Percentiles rank a stretch among this genome's conserved stretches.
phyloP scores from a whole-genome alignment of 2,888 invertebrate species.

The Drosophila macrospina region DNA sequence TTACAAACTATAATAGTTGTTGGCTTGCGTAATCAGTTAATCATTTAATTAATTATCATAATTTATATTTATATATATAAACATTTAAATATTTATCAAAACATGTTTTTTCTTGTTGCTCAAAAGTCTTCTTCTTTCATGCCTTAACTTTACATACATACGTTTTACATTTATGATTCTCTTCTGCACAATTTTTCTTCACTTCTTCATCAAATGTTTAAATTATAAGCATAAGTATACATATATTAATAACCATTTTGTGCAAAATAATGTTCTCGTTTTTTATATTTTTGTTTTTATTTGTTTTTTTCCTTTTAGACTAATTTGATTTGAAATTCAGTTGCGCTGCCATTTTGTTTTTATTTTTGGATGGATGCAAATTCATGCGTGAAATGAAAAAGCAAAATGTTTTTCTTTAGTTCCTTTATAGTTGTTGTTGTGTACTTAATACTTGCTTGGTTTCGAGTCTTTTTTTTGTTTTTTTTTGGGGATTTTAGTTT shows the following conservation, averaged over 20 bases:
- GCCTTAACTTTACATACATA: conserved; percentile 75
- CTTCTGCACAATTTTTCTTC: conserved; percentile 41
- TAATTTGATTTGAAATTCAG: conserved; percentile 79
- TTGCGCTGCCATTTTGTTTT: conserved; percentile 71
- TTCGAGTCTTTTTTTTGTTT: conserved; percentile 84
- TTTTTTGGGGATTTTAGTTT: conserved; percentile 79
- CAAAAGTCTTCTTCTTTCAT: conserved; percentile 74
- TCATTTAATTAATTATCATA: conserved; percentile 66
- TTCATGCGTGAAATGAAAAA: conserved; percentile 68
- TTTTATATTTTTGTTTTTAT: conserved; percentile 1
- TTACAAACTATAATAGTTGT: conserved; percentile 81
- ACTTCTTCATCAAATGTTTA: conserved; percentile 41
- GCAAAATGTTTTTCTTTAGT: conserved; percentile 62
- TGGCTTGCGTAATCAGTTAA: conserved; percentile 77
- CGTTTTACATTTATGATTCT: conserved; percentile 71
- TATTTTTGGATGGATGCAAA: conserved; percentile 78
- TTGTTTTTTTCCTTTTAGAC: conserved; percentile 55
- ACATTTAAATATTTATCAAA: conserved; percentile 82
- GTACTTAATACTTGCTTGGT: conserved; percentile 85
- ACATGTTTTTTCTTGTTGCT: conserved; percentile 82
- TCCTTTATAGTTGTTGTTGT: conserved; percentile 62
- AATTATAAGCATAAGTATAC: conserved; percentile 69
- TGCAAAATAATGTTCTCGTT: conserved; percentile 70
- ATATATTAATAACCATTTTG: conserved; percentile 62
- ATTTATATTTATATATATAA: conserved; percentile 65